Conservation (phyloP, 1,140 invertebrate genomes). For the Drosophila murphyi region DNA sequence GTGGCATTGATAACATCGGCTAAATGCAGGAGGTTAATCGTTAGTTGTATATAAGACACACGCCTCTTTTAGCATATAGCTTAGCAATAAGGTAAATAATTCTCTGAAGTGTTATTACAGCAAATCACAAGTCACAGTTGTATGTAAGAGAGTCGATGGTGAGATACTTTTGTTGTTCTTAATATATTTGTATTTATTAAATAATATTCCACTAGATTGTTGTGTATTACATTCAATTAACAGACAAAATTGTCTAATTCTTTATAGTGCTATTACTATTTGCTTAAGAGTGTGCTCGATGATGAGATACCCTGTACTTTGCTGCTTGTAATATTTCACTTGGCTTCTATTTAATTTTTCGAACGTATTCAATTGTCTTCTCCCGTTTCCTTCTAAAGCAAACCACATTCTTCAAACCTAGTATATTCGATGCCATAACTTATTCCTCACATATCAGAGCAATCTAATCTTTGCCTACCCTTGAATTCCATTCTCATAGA, state of each 20-base stretch:
- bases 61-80: conserved; percentile 2
- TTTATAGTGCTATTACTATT: too few species aligned
- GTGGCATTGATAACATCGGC: conserved; percentile 32
- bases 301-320: neutral
- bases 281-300: neutral
- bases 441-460: neutral
- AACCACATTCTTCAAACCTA: neutral
- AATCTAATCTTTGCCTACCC: neutral
- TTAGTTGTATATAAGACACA: conserved; percentile 1
- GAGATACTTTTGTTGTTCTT: neutral
- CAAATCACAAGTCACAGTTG: conserved; percentile 1
- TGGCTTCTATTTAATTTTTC: neutral
- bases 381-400: neutral
- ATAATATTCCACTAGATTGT: too few species aligned
- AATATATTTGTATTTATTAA: too few species aligned
- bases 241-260: too few species aligned
- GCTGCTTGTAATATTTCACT: neutral
- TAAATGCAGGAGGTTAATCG: conserved; percentile 17
- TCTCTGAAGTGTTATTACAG: neutral
- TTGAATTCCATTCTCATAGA: neutral
- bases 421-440: neutral
- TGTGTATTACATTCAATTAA: too few species aligned
- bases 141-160: neutral
- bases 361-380: neutral
- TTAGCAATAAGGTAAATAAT: neutral